phyloP scores from a whole-genome alignment of 2,113 vertebrate genomes.

The Ranitomeya variabilis region DNA sequence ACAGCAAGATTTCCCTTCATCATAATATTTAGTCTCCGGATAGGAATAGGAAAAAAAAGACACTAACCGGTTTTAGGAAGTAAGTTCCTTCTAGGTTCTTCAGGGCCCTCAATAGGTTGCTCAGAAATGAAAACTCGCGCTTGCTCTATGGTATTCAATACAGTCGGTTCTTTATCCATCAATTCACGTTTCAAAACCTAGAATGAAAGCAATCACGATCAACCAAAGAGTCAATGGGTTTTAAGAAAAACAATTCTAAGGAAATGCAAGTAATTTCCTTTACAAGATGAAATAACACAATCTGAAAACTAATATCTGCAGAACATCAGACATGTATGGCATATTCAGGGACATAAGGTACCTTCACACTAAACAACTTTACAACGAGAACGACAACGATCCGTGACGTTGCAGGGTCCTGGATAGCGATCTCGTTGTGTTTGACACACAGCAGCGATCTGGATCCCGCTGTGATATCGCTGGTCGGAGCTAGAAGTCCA shows the following conservation, averaged over 20 bases:
- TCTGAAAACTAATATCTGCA: background rate
- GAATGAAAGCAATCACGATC: slow-evolving; percentile 47
- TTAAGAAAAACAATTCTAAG: background rate
- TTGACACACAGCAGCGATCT: too few species aligned
- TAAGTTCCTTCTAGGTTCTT: slow-evolving; percentile 87
- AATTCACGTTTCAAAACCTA: slow-evolving; percentile 86
- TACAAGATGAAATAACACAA: background rate
- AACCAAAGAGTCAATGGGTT: background rate
- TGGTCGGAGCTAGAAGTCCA: too few species aligned
- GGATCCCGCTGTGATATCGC: too few species aligned
- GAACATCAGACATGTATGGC: too few species aligned
- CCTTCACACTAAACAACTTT: too few species aligned
- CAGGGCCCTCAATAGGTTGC: slow-evolving; percentile 93
- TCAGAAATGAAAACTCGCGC: slow-evolving; percentile 92
- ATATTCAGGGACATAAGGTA: too few species aligned
- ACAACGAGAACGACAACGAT: too few species aligned
- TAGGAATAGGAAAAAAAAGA: background rate
- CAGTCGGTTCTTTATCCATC: slow-evolving; percentile 85
- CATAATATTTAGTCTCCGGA: background rate
- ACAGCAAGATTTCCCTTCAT: background rate
- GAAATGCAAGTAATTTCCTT: background rate
- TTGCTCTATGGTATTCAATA: slow-evolving; percentile 88
- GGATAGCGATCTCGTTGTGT: too few species aligned
- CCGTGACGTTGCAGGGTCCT: too few species aligned
- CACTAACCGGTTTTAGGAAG: slow-evolving; percentile 86